A percentile compares a stretch with the other conserved stretches of the same genome.
Evolutionary conservation across 2,797 vertebrate genomes (phyloP).

Genomic region (Austrolebias charrua): DNA sequence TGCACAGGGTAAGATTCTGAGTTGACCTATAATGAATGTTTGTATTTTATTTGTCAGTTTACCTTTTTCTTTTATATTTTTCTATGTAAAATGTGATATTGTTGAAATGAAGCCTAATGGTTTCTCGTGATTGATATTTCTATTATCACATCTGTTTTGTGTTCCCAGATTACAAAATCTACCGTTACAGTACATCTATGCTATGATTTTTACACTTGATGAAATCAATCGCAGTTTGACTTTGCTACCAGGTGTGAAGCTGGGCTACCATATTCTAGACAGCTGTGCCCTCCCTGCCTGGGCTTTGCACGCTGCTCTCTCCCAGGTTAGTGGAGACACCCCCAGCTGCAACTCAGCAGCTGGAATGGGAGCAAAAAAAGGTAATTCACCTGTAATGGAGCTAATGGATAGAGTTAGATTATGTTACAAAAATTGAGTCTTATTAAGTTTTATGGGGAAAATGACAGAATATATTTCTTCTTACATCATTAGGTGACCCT

Average conservation of each 20-base stretch:
- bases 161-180: constrained; percentile 73
- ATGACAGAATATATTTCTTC: not conserved
- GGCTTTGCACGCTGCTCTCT: constrained; percentile 56
- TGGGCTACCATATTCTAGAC: constrained; percentile 70
- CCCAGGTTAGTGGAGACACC: constrained; percentile 58
- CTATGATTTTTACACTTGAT: constrained; percentile 77
- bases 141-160: constrained; percentile 28
- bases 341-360: constrained; percentile 44
- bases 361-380: constrained; percentile 7
- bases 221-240: constrained; percentile 68
- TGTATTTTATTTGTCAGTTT: not conserved
- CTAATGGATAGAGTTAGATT: too few species aligned
- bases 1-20: constrained; percentile 70
- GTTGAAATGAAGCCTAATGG: too few species aligned
- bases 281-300: constrained; percentile 60
- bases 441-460: not conserved
- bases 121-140: not conserved
- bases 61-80: not conserved
- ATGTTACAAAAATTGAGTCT: not conserved
- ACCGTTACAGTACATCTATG: constrained; percentile 71
- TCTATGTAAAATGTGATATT: too few species aligned
- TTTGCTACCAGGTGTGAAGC: constrained; percentile 68
- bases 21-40: not conserved
- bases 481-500: constrained; percentile 33
- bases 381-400: constrained; percentile 16